Evolutionary conservation across 2,797 vertebrate species (phyloP), one percentile per base, ranked within the genome.

Genomic region (Myotis pilosus): DNA sequence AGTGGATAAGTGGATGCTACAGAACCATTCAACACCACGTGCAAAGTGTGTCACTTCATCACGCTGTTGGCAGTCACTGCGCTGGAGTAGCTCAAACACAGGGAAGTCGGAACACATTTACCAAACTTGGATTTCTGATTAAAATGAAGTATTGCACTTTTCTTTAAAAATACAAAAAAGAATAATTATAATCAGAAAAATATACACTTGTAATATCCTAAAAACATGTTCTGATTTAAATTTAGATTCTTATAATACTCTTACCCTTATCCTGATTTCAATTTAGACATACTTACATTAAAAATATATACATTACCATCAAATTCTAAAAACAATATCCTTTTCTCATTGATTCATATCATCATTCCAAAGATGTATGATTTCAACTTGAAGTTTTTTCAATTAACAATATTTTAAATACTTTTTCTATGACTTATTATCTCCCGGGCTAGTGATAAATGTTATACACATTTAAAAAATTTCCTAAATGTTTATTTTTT

Each of bases 21-120:
- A 95, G 89, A 96, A 97, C 98, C 93, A 97, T 96, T 98, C 95
- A 97, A 85, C 94, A 96, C 30, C 57, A 75, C 60, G 55, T 78
- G 87, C 16, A 95, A 72, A 93, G 44, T 86, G 30, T 62, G 89
- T 97, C 95, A 95, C 74, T 76, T 97, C 90, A 95, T 94, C 81
- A 94, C 87, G 80, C 92, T 86, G 94, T 93, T 96, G 94, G 79
- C 89, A 96, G 72, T 92, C 49, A 84, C 78, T 92, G 51, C 86
- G 93, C 72, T 82, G 92, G 19, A 2, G 4, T 66, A 96, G 92
- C 75, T 95, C 53, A 98, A n/a, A 97, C 90, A 94, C 92, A 95
- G 82, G 71, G 10, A 84, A 62, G 71, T 95, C 44, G 95, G 36
- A 20, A 96, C 96, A 82, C 15, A 86, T 36, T 28, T 83, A 25